These are phyloP conservation scores for Periophthalmus modestus DNA, from an alignment of 2,113 vertebrate genomes.

Conservation along the genomic window DNA sequence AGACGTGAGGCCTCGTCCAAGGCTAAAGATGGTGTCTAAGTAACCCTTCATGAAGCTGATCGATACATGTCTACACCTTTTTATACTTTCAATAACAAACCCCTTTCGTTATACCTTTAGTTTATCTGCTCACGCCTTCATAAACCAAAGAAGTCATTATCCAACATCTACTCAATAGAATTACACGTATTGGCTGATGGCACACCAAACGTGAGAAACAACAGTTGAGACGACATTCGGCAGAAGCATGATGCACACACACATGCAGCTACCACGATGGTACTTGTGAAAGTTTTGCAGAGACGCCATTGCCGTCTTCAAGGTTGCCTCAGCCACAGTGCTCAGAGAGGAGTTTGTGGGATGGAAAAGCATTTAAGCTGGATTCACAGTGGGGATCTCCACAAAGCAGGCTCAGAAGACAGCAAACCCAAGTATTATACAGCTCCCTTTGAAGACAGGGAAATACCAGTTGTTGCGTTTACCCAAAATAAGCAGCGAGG, in stretches of 20 bases:
- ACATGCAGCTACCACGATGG: conserved; percentile 23
- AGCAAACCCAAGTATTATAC: conserved; percentile 66
- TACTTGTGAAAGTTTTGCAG: conserved; percentile 65
- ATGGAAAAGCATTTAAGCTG: conserved; percentile 73
- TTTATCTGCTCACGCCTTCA: not conserved
- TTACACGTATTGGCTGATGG: not conserved
- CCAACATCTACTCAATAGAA: not conserved
- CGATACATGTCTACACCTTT: not conserved
- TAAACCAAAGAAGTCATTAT: not conserved
- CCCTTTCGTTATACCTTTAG: not conserved
- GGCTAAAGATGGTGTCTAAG: conserved; percentile 20
- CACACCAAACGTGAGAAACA: not conserved
- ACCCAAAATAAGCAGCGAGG: conserved; percentile 67
- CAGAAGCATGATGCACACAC: conserved; percentile 15
- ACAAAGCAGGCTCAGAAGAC: conserved; percentile 62
- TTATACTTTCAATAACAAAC: not conserved
- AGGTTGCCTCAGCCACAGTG: conserved; percentile 54
- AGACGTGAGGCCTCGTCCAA: conserved; percentile 1
- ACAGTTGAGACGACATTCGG: not conserved
- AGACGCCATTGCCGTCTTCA: conserved; percentile 63
- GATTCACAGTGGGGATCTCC: conserved; percentile 74
- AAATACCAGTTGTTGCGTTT: conserved; percentile 76
- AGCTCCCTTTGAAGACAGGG: conserved; percentile 74
- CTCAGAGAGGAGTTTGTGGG: conserved; percentile 66
- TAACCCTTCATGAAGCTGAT: not conserved